Base-by-base conservation (phyloP, 2,113 vertebrate species). In the Equus przewalskii region DNA sequence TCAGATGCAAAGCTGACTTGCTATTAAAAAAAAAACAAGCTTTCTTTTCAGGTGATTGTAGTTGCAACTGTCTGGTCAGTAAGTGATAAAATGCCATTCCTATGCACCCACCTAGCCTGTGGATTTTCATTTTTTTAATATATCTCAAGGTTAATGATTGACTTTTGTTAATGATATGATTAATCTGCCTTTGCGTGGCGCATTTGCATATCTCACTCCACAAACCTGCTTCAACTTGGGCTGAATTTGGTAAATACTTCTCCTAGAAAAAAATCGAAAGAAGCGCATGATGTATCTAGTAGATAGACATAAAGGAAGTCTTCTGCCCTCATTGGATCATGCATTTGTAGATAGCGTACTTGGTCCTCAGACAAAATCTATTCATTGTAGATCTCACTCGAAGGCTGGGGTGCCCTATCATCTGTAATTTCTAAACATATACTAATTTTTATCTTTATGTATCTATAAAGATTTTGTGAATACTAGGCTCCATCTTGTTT, bases 101-200 rank as follows among this genome's bases (percentile, higher is more conserved):
- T 93, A 93, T 85, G 93, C 87, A 85, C 67, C 26, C 79, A 96
- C 91, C 97, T 98, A 96, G 93, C 58, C 97, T 98, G 73, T 5
- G 73, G 83, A 89, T 94, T 26, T 96, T 44, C 15, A 0, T 72
- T 96, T 96, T 92, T 44, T 81, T 97, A 69, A 24, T 24, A 75
- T 91, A 84, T 64, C 92, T 97, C 58, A 56, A 90, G 85, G 76
- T 96, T 98, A 96, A 95, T 86, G 96, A 88, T n/a, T 97, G 96
- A 98, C 92, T 98, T 96, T 97, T 97, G 14, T 62, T 89, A 69
- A 69, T 94, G 72, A 98, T 97, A 75, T n/a, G 30, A 96, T 97
- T 98, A 96, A 98, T 98, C 96, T 97, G 79, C 89, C 96, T 80
- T 54, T 75, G 24, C 70, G 16, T 79, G 58, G 51, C 62, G 44